phyloP scores from a whole-genome alignment of 2,797 vertebrate species.

The Triplophysa yarkandensis region DNA sequence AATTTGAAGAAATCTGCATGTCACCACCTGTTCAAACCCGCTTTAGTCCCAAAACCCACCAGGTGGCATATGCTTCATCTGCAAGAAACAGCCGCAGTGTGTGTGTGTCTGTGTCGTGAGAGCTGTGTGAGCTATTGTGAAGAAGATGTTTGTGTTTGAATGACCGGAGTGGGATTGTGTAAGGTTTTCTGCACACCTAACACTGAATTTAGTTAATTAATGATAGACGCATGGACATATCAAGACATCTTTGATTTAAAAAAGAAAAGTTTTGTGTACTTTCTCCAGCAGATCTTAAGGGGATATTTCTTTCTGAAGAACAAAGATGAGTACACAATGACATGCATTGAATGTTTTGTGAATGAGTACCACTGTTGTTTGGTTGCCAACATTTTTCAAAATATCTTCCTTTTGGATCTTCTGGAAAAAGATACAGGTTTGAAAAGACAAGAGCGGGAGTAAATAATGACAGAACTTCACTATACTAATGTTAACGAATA shows the following conservation, averaged over 20 bases:
- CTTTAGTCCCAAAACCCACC: constrained; percentile 51
- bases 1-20: constrained; percentile 55
- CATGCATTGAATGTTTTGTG: no score
- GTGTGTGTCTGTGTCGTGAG: constrained; percentile 20
- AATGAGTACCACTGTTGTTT: no score
- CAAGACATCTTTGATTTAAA: constrained; percentile 10
- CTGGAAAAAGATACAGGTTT: no score
- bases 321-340: no score
- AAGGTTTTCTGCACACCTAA: constrained; percentile 42
- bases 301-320: no score
- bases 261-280: constrained; percentile 3
- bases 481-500: no score
- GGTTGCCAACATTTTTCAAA: no score
- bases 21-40: constrained; percentile 55
- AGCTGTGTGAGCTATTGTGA: constrained; percentile 31
- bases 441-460: no score
- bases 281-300: no score
- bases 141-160: constrained; percentile 42
- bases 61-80: constrained; percentile 54
- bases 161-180: constrained; percentile 44
- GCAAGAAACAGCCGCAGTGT: constrained; percentile 43
- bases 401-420: no score
- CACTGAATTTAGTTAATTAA: neutral
- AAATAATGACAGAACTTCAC: no score
- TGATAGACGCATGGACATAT: constrained; percentile 1